A percentile compares a stretch with the other conserved stretches of the same genome.
Evolutionary conservation across 2,797 vertebrate genomes (phyloP).

Genomic region (Steatocranus sp.): DNA sequence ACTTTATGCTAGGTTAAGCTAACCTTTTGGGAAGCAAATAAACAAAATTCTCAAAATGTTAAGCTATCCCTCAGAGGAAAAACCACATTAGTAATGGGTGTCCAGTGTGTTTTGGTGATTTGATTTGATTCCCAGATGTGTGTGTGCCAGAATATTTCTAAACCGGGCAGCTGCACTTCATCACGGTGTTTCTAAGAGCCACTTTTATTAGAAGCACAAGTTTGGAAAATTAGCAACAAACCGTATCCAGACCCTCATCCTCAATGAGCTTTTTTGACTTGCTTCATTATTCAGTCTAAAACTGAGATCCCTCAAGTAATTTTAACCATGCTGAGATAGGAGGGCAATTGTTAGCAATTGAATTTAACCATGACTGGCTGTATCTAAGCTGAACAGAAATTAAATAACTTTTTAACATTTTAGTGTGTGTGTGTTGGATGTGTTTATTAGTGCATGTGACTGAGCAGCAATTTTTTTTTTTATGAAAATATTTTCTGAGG

Average conservation of each 20-base stretch:
- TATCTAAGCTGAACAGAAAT: slow-evolving; percentile 27
- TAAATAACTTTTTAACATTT: neutral
- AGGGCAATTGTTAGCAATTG: slow-evolving; percentile 46
- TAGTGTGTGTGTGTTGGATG: neutral
- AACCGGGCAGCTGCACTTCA: neutral
- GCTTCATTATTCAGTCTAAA: slow-evolving; percentile 46
- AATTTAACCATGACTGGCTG: slow-evolving; percentile 42
- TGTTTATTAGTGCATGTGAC: slow-evolving; percentile 40
- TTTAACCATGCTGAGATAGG: slow-evolving; percentile 35
- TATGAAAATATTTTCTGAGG: slow-evolving; percentile 5
- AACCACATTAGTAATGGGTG: slow-evolving; percentile 43
- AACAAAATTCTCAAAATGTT: slow-evolving; percentile 14
- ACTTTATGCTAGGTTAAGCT: neutral
- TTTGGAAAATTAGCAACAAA: slow-evolving; percentile 28
- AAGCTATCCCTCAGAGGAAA: slow-evolving; percentile 16
- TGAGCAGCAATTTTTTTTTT: slow-evolving; percentile 28
- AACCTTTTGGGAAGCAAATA: neutral
- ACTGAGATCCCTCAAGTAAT: slow-evolving; percentile 19
- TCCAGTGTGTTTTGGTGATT: slow-evolving; percentile 43
- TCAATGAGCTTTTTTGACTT: slow-evolving; percentile 21
- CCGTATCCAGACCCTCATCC: slow-evolving; percentile 11
- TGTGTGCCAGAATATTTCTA: slow-evolving; percentile 24
- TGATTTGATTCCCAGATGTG: slow-evolving; percentile 53
- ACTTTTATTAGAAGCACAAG: slow-evolving; percentile 12
- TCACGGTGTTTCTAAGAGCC: neutral